Percentiles rank a stretch among this genome's conserved stretches.
These are phyloP conservation scores for Cephalopachus bancanus DNA, from an alignment of 2,797 vertebrate genomes.

Conservation along the genomic window DNA sequence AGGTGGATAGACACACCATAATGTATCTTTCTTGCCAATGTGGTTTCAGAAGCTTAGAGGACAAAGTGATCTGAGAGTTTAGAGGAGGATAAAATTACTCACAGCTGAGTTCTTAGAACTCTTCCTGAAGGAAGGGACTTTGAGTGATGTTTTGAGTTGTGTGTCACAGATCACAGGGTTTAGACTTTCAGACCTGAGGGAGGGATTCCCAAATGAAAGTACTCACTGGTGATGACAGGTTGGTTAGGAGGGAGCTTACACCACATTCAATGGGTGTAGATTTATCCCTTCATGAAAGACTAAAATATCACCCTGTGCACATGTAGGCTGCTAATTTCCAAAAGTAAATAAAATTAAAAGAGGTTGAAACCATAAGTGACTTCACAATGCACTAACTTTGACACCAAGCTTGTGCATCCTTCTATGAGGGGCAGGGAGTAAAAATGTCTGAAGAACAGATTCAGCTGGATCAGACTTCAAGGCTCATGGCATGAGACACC, in stretches of 20 bases:
- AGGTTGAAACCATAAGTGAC: neutral
- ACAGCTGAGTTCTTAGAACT: neutral
- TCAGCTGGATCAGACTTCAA: neutral
- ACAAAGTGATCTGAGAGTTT: neutral
- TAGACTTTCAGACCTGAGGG: neutral
- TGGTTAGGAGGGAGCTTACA: neutral
- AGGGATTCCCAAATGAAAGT: neutral
- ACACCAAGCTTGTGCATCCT: neutral
- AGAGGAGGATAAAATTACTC: neutral
- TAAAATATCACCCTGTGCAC: slow-evolving; percentile 40
- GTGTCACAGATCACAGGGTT: neutral
- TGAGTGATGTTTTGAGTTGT: neutral
- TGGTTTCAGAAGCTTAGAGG: neutral
- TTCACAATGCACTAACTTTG: neutral
- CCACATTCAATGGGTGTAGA: neutral
- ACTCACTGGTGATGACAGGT: neutral
- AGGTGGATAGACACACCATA: neutral
- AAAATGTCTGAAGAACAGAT: neutral
- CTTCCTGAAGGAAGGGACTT: neutral
- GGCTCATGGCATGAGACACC: neutral
- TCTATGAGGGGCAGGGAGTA: neutral
- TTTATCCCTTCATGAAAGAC: neutral
- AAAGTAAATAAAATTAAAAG: slow-evolving; percentile 21
- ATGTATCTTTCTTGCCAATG: neutral
- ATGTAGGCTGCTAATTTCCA: neutral